Evolutionary conservation across 2,888 invertebrate genomes (phyloP).

Genomic region (Branchipolynoe longqiensis): DNA sequence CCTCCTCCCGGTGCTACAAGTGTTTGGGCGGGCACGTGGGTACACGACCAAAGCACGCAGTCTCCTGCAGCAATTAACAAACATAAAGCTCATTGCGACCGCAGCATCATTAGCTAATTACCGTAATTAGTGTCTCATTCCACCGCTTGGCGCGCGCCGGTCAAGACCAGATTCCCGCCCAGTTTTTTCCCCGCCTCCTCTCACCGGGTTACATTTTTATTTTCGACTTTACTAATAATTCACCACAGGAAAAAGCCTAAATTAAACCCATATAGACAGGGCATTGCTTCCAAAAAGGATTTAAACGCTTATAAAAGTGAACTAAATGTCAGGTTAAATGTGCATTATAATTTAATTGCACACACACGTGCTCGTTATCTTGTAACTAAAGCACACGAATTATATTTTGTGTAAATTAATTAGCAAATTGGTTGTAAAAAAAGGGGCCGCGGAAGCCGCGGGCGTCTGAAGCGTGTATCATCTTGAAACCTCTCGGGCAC

Average conservation of each 20-base stretch:
- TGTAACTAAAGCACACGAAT: too few relatives aligned
- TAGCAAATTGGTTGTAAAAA: too few relatives aligned
- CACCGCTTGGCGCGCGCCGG: constrained; percentile 2
- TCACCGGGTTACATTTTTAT: too few relatives aligned
- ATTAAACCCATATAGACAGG: too few relatives aligned
- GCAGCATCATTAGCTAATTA: constrained; percentile 19
- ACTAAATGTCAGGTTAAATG: too few relatives aligned
- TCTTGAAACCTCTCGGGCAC: constrained; percentile 18
- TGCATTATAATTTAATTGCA: too few relatives aligned
- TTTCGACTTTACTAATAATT: too few relatives aligned
- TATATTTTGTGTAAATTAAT: too few relatives aligned
- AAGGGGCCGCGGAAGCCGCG: not conserved
- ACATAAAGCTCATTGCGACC: constrained; percentile 28
- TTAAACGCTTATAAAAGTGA: too few relatives aligned
- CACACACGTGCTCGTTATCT: too few relatives aligned
- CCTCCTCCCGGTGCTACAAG: not conserved
- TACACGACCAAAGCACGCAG: not conserved
- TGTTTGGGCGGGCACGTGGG: not conserved
- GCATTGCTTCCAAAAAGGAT: too few relatives aligned
- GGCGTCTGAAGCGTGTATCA: constrained; percentile 1
- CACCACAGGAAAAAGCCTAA: too few relatives aligned
- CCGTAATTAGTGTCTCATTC: constrained; percentile 36
- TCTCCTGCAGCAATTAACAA: constrained; percentile 6
- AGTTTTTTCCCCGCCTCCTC: constrained; percentile 1
- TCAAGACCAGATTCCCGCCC: constrained; percentile 28